Evolutionary conservation across 2,113 vertebrate genomes (phyloP).

Genomic region (Macroglossus sobrinus): DNA sequence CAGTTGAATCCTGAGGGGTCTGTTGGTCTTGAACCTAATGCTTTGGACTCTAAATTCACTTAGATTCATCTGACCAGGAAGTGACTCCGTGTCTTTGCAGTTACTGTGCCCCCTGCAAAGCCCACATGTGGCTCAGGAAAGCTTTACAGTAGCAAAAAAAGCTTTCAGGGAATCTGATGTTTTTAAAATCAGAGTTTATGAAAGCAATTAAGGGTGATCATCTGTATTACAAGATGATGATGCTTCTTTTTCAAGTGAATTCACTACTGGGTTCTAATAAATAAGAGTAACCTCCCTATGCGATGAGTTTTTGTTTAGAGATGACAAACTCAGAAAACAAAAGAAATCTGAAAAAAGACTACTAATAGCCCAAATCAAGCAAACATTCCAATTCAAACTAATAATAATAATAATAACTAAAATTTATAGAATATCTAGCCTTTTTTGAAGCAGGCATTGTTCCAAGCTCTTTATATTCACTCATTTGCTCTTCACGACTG

Average conservation of each 20-base stretch:
- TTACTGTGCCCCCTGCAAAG: not conserved
- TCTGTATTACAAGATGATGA: not conserved
- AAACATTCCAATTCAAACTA: not conserved
- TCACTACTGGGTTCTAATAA: not conserved
- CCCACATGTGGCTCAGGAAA: not conserved
- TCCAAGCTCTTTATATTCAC: not conserved
- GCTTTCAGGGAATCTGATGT: not conserved
- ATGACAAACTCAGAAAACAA: not conserved
- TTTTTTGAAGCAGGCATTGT: not conserved
- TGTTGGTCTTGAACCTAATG: not conserved
- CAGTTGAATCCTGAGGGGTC: too few species aligned
- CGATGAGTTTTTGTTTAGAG: not conserved
- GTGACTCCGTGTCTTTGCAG: not conserved
- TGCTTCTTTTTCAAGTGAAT: not conserved
- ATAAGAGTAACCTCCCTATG: not conserved
- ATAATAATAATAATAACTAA: not conserved
- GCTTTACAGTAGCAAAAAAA: not conserved
- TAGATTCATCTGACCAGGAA: not conserved
- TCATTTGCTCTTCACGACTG: not conserved
- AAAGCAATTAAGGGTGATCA: not conserved
- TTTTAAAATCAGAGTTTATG: not conserved
- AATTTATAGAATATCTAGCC: not conserved
- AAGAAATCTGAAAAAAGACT: not conserved
- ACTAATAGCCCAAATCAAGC: slow-evolving; percentile 16
- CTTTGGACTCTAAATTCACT: not conserved